Percentiles rank a stretch among this genome's conserved stretches.
Conservation (phyloP, 2,113 vertebrate species). For the Protobothrops mucrosquamatus region DNA sequence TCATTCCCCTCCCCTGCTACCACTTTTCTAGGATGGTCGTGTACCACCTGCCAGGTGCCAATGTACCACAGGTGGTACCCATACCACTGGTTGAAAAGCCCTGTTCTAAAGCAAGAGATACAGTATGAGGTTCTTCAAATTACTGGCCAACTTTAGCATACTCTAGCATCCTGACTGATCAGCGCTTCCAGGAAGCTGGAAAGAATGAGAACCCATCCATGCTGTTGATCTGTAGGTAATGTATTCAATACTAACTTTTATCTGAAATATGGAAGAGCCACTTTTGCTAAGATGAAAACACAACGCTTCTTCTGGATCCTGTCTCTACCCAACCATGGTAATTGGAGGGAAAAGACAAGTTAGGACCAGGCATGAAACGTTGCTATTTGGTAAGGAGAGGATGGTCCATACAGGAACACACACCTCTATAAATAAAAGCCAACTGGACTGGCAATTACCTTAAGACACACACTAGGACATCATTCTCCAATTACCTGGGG, state of each 20-base stretch:
- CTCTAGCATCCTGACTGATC: background rate
- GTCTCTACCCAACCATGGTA: background rate
- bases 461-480: background rate
- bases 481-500: background rate
- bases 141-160: too few relatives aligned
- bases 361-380: background rate
- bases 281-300: background rate
- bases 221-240: background rate
- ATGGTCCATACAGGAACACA: background rate
- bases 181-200: background rate
- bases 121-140: too few relatives aligned
- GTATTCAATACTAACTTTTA: background rate
- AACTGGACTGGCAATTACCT: background rate
- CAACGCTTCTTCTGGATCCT: background rate
- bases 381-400: background rate
- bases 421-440: background rate
- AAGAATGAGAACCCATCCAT: background rate
- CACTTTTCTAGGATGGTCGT: too few relatives aligned
- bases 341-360: background rate
- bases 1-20: too few relatives aligned
- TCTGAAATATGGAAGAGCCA: background rate
- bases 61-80: too few relatives aligned
- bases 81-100: too few relatives aligned
- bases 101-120: too few relatives aligned
- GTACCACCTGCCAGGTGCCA: too few relatives aligned